Base-by-base conservation (phyloP, 2,888 invertebrate genomes). In the Amphipoea oculea region DNA sequence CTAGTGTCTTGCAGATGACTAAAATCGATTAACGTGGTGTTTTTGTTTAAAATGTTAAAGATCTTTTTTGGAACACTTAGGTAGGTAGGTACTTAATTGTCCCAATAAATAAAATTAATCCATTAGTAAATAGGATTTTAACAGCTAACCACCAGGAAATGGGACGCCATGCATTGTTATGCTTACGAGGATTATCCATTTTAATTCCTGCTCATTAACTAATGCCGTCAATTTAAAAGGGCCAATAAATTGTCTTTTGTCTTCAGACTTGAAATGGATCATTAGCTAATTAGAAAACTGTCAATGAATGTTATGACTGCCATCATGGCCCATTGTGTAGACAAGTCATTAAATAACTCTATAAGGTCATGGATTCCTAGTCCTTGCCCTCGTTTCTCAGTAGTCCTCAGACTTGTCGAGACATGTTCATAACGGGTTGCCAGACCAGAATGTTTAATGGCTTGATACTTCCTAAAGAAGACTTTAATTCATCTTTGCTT, bases 341-440 rank as follows among this genome's bases (percentile, higher is more conserved):
- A 69, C 20, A 70, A 48, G 54, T 23, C 23, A 72, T 74, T 54
- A 76, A 77, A 70, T 23, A 54, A 20, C 66, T 71, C 62, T 54
- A 48, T 75, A 81, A 84, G 76, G 81, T 62, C 78, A 79, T 75
- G 71, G 67, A 79, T 78, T 72, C 80, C 72, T 83, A 79, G 78
- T 79, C 79, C 83, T 84, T 88, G 86, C 74, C 83, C 86, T 66
- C 79, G 77, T 73, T 88, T 86, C 83, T 82, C 63, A 72, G 87
- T 79, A 87, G 83, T 78, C 78, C 79, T 83, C 85, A 74, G 78
- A 90, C 89, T 80, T 82, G 90, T 90, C 73, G 84, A 81, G 84
- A 90, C 90, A 83, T 84, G 90, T 83, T 83, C 78, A 79, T 84
- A 89, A 88, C 87, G 85, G 78, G 81, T 78, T 76, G 71, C 80